Percentiles rank a stretch among this genome's conserved stretches.
Evolutionary conservation across 2,888 invertebrate species (phyloP).

Genomic region (Pseudococcus viburni): DNA sequence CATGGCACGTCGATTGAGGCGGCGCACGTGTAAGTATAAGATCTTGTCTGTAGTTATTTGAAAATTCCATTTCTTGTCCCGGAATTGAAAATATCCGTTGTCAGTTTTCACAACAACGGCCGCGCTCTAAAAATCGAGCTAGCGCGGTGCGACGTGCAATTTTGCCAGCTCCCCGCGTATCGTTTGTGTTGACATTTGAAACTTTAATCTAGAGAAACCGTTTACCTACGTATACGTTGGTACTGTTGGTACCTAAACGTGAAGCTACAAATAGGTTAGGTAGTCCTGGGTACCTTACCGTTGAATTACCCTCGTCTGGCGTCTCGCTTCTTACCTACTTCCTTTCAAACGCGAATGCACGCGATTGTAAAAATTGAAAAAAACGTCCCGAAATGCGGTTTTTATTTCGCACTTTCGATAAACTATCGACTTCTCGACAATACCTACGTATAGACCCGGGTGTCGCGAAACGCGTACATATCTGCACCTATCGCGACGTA

Average conservation of each 20-base stretch:
- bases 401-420: conserved; percentile 28
- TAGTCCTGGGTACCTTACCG: not conserved
- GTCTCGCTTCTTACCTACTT: too few species aligned
- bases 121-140: not conserved
- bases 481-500: not conserved
- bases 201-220: conserved; percentile 1
- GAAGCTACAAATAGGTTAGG: not conserved
- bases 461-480: not conserved
- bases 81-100: conserved; percentile 52
- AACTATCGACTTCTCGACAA: conserved; percentile 29
- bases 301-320: too few species aligned
- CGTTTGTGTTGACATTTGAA: conserved; percentile 31
- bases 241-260: not conserved
- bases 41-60: conserved; percentile 49
- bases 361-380: not conserved
- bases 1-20: not conserved
- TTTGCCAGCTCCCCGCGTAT: not conserved
- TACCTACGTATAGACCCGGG: not conserved
- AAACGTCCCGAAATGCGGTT: not conserved
- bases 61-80: conserved; percentile 55
- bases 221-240: not conserved
- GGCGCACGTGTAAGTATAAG: not conserved
- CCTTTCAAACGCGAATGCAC: too few species aligned
- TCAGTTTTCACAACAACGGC: conserved; percentile 13
- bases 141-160: not conserved